Percentiles rank a stretch among this genome's conserved stretches.
phyloP scores from a whole-genome alignment of 2,888 invertebrate genomes.

The Nipponacmea schrenckii region DNA sequence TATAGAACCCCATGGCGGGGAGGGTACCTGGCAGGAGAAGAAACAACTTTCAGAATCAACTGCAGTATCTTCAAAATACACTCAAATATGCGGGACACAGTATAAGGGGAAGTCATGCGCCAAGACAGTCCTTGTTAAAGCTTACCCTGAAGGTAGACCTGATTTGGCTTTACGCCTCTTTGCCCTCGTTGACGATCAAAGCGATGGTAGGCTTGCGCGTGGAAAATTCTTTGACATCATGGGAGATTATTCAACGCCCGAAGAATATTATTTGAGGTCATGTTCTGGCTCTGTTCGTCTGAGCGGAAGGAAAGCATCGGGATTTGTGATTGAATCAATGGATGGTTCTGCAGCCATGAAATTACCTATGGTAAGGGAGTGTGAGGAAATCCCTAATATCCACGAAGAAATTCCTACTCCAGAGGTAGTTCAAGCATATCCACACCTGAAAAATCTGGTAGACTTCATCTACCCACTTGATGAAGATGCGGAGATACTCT shows the following conservation, averaged over 20 bases:
- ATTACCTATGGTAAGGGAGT: slow-evolving; percentile 28
- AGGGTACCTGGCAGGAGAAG: slow-evolving; percentile 20
- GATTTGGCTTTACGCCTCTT: slow-evolving; percentile 19
- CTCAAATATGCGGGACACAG: slow-evolving; percentile 24
- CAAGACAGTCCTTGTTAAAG: slow-evolving; percentile 30
- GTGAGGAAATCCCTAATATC: slow-evolving; percentile 28
- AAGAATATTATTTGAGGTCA: slow-evolving; percentile 24
- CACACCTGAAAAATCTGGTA: slow-evolving; percentile 24
- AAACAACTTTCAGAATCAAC: neutral
- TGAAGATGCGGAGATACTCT: slow-evolving; percentile 16
- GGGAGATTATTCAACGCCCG: neutral
- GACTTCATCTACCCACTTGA: slow-evolving; percentile 18
- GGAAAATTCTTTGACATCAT: slow-evolving; percentile 28
- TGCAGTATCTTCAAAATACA: slow-evolving; percentile 17
- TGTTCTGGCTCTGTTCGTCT: slow-evolving; percentile 25
- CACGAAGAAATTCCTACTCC: slow-evolving; percentile 31
- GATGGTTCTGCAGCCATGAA: slow-evolving; percentile 11
- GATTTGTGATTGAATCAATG: slow-evolving; percentile 25
- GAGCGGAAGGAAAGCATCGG: slow-evolving; percentile 21
- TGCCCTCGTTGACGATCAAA: slow-evolving; percentile 36
- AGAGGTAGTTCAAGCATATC: slow-evolving; percentile 23
- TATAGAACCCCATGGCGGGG: neutral
- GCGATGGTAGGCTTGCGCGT: slow-evolving; percentile 28
- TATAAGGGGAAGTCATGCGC: slow-evolving; percentile 34
- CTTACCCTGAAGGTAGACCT: slow-evolving; percentile 23